These are phyloP conservation scores for Papilio xuthus DNA, from an alignment of 1,140 invertebrate species.

Conservation along the genomic window DNA sequence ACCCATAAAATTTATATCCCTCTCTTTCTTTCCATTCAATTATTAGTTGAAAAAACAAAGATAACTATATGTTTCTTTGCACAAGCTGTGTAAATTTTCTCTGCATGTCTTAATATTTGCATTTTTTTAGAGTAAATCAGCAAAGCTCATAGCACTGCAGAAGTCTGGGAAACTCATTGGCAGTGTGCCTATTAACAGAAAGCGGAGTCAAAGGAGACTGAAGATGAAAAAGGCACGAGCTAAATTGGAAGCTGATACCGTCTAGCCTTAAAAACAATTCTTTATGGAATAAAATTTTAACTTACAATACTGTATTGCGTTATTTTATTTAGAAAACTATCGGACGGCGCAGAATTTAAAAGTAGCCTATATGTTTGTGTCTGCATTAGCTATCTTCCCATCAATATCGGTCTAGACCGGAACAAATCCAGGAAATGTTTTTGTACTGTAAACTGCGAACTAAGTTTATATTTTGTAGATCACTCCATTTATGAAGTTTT, in stretches of 20 bases:
- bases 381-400: too few species aligned
- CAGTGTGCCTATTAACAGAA: constrained; percentile 62
- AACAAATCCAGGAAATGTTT: too few species aligned
- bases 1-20: too few species aligned
- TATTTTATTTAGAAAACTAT: background rate
- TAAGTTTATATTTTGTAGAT: too few species aligned
- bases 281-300: background rate
- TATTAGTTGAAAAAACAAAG: too few species aligned
- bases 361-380: too few species aligned
- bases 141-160: constrained; percentile 67
- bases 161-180: constrained; percentile 68
- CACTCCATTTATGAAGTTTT: too few species aligned
- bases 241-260: constrained; percentile 44
- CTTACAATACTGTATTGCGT: background rate
- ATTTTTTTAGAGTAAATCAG: constrained; percentile 66
- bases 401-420: too few species aligned
- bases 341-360: too few species aligned
- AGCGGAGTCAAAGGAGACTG: constrained; percentile 61
- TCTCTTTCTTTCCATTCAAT: too few species aligned
- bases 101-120: constrained; percentile 11
- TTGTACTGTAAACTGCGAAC: background rate
- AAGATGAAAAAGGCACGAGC: constrained; percentile 62
- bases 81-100: too few species aligned
- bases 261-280: background rate
- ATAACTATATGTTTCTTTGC: background rate